Base-by-base conservation (phyloP, 2,888 invertebrate genomes). In the Spicauda simplicius region DNA sequence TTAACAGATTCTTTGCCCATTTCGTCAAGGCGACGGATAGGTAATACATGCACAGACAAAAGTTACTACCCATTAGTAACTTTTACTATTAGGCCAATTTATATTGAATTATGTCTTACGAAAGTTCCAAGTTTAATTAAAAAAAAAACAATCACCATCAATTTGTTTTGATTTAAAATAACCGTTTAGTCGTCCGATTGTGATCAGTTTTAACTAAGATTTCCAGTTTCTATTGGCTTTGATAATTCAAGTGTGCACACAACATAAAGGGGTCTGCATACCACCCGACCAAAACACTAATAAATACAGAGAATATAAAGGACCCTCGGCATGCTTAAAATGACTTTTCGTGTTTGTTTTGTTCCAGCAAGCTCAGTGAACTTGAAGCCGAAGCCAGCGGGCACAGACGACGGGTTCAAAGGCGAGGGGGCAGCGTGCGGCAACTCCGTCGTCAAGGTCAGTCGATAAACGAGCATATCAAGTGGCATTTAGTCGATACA, bases 331-430 rank as follows among this genome's bases (percentile, higher is more conserved):
- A 25, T 5, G 25, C 25, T 25, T 25, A 25, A 25, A 25, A 25
- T 25, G 2, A 25, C 25, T 4, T 25, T 25, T 62, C 12, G n/a
- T 7, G n/a, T 60, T 63, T 62, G 0, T 19, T 64, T 67, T 68
- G 55, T 87, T 88, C 19, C 85, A 91, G 90, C 77, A 8, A 87
- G 86, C 69, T 79, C 88, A 0, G 77, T 82, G 48, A 83, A 88
- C 50, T 74, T 84, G 1, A 93, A 93, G 74, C 87, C 93, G 20
- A 95, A 95, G 83, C 95, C 96, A 5, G 94, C 94, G 53, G 96
- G 95, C 6, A 94, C 94, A 0, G 96, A 96, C 80, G 96, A 96
- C 90, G 96, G 96, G 64, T 95, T 95, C 84, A 95, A 95, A 83
- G 94, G 95, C 69, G 95, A 95, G 80, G 95, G 95, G 33, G 95